Percentiles rank a stretch among this genome's conserved stretches.
Conservation (phyloP, 2,113 vertebrate genomes). For the Argyrosomus japonicus region DNA sequence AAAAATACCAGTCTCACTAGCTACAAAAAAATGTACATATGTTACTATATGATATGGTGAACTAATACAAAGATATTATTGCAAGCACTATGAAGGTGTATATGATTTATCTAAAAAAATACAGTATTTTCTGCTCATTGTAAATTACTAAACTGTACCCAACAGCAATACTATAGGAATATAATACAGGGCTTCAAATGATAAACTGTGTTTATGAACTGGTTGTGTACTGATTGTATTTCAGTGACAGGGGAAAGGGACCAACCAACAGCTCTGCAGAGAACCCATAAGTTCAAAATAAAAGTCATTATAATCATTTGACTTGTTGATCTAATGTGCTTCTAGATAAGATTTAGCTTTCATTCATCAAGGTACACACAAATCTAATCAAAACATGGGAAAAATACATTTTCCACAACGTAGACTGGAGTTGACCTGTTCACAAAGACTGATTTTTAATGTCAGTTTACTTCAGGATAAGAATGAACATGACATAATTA, state of each 20-base stretch:
- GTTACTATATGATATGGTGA: background rate
- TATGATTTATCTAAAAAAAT: too few relatives aligned
- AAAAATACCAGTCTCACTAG: background rate
- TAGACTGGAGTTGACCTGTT: background rate
- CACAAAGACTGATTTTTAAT: background rate
- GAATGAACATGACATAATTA: slow-evolving; percentile 15
- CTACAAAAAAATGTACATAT: background rate
- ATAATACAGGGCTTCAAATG: background rate
- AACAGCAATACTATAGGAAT: background rate
- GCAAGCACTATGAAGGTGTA: too few relatives aligned
- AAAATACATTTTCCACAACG: background rate
- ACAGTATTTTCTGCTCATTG: background rate
- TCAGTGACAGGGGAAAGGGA: background rate
- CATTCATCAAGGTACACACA: background rate
- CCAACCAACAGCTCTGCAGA: background rate
- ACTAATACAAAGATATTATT: background rate
- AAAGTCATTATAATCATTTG: background rate
- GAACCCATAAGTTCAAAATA: background rate
- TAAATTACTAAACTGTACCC: background rate
- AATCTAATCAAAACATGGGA: background rate
- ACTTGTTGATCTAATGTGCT: background rate
- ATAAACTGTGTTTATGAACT: background rate
- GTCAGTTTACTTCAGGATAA: background rate
- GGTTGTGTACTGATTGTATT: background rate
- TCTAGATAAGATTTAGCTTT: background rate